Conservation (phyloP, 2,113 vertebrate genomes). For the Arizona elegans region DNA sequence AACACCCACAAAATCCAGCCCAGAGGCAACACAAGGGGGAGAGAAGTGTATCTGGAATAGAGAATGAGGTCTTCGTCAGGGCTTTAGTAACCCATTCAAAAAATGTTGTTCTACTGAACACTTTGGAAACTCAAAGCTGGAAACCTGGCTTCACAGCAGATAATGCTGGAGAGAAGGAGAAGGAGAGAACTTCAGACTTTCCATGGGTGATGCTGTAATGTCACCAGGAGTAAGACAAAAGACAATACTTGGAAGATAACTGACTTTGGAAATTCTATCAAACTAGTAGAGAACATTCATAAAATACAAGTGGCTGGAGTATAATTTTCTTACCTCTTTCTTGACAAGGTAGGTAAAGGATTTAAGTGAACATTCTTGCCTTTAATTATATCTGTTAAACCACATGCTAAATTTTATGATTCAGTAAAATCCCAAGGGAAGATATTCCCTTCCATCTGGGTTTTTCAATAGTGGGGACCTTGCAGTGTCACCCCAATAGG, state of each 20-base stretch:
- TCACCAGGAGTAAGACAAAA: background rate
- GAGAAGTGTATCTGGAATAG: background rate
- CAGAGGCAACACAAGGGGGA: background rate
- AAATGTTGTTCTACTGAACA: background rate
- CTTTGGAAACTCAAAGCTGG: background rate
- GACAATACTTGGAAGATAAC: background rate
- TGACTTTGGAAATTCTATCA: background rate
- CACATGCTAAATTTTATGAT: background rate
- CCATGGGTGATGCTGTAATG: background rate
- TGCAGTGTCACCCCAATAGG: background rate
- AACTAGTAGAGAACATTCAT: background rate
- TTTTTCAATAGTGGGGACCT: background rate
- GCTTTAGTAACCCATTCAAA: background rate
- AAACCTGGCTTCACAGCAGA: background rate
- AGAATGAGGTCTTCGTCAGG: background rate
- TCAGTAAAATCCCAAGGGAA: background rate
- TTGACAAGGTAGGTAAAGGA: background rate
- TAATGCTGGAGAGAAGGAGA: background rate
- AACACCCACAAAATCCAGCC: slow-evolving; percentile 12
- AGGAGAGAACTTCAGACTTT: background rate
- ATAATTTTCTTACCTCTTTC: background rate
- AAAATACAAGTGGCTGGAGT: background rate
- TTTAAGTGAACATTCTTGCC: background rate
- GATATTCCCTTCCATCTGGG: background rate
- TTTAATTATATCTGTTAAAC: background rate